phyloP scores from a whole-genome alignment of 35 echinoderm and acorn worm species.

The Nesometra sesokonis region DNA sequence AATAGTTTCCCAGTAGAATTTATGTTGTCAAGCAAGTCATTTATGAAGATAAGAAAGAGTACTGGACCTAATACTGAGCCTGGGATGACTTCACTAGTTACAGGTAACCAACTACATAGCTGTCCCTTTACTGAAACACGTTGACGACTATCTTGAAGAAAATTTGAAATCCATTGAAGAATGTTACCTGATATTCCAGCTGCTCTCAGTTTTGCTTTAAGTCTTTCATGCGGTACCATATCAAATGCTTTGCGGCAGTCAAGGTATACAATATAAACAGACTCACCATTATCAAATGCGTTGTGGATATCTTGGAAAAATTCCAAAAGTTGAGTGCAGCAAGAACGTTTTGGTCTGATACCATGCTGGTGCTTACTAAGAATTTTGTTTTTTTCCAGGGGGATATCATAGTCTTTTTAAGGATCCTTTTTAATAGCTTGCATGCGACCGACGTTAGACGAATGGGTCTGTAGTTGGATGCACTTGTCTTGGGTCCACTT shows the following conservation, averaged over 20 bases:
- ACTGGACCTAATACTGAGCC: conserved; percentile 1
- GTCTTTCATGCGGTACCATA: neutral
- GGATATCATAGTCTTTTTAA: neutral
- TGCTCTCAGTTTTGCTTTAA: neutral
- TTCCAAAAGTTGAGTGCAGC: neutral
- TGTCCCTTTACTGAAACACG: neutral
- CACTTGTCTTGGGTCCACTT: neutral
- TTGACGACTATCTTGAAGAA: neutral
- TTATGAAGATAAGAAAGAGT: conserved; percentile 5
- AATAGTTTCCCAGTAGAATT: conserved; percentile 8
- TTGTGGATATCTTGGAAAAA: too few relatives aligned
- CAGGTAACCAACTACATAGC: neutral
- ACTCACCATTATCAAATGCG: neutral
- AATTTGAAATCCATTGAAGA: neutral
- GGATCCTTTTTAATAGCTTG: neutral
- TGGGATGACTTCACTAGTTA: neutral
- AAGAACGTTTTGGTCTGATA: neutral
- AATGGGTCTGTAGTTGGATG: neutral
- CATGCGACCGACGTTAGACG: neutral
- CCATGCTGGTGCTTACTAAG: neutral
- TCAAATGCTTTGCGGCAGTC: conserved; percentile 1
- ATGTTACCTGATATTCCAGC: neutral
- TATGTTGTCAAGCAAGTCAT: neutral
- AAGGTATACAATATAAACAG: neutral
- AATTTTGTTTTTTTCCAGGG: neutral